A percentile compares a stretch with the other conserved stretches of the same genome.
Conservation (phyloP, 2,797 vertebrate genomes). For the Manis pentadactyla region DNA sequence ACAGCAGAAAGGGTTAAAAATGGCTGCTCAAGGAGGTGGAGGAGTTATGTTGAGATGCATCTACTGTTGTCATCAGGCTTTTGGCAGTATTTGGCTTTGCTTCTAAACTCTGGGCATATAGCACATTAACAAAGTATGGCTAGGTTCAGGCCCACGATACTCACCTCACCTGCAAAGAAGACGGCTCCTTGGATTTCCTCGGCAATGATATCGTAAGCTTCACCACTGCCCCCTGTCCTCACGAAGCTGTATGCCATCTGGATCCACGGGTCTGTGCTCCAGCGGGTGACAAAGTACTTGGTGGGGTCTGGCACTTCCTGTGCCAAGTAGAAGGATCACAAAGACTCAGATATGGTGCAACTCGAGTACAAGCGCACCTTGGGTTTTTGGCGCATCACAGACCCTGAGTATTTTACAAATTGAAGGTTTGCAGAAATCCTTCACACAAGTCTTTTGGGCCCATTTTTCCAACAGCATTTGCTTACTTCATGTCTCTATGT, state of each 20-base stretch:
- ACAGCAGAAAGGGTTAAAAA: background rate
- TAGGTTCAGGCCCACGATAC: conserved; percentile 29
- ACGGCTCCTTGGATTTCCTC: conserved; percentile 96
- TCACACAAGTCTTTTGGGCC: too few species aligned
- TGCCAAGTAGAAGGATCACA: background rate
- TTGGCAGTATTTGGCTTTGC: background rate
- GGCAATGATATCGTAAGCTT: conserved; percentile 97
- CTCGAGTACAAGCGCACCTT: background rate
- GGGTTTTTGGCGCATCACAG: too few species aligned
- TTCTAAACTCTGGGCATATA: background rate
- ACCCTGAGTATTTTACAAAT: too few species aligned
- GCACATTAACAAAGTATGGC: background rate
- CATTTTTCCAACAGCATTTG: too few species aligned
- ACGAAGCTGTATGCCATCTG: conserved; percentile 99
- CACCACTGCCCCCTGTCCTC: conserved; percentile 96
- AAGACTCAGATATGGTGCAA: background rate
- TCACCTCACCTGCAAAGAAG: conserved; percentile 98
- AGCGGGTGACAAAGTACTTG: conserved; percentile 94
- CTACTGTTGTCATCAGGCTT: background rate
- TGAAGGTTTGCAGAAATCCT: too few species aligned
- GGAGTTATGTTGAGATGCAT: background rate
- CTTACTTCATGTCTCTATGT: too few species aligned
- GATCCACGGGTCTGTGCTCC: conserved; percentile 96
- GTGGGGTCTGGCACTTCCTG: conserved; percentile 96
- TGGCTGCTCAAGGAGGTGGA: background rate